Percentiles rank a stretch among this genome's conserved stretches.
Conservation (phyloP, 2,888 invertebrate species). For the Orgyia antiqua region DNA sequence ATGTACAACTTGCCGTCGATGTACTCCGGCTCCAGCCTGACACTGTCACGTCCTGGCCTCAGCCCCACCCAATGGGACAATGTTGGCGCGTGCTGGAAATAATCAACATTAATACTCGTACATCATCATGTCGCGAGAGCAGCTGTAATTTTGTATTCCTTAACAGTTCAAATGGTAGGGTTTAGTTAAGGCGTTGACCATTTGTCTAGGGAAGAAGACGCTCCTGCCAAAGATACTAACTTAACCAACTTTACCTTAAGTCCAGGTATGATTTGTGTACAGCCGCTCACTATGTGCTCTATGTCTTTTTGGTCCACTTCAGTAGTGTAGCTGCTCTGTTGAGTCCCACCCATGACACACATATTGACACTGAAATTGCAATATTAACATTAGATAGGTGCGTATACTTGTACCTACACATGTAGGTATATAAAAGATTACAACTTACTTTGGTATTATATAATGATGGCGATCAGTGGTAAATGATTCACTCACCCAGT, state of each 20-base stretch:
- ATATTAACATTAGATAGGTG: too few species aligned
- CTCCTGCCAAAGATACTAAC: neutral
- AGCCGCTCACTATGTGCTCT: constrained; percentile 80
- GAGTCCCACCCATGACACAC: constrained; percentile 87
- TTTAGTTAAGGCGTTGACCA: too few species aligned
- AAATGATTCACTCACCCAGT: constrained; percentile 80
- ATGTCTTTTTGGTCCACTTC: constrained; percentile 74
- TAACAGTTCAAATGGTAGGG: too few species aligned
- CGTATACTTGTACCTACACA: too few species aligned
- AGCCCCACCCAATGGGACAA: constrained; percentile 84
- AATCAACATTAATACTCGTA: too few species aligned
- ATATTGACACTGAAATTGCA: constrained; percentile 69
- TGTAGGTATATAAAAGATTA: neutral
- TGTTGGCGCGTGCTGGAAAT: constrained; percentile 68
- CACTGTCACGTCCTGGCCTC: constrained; percentile 81
- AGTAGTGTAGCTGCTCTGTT: constrained; percentile 81
- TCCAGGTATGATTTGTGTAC: constrained; percentile 78
- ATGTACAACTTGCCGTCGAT: constrained; percentile 75
- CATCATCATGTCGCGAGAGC: too few species aligned
- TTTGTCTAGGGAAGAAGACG: neutral
- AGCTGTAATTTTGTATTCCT: too few species aligned
- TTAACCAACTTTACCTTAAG: constrained; percentile 81
- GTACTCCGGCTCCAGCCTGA: constrained; percentile 82
- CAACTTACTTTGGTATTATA: constrained; percentile 86
- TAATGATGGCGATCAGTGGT: constrained; percentile 81